These are phyloP conservation scores for Vollenhovia emeryi DNA, from an alignment of 1,140 invertebrate species.

Conservation along the genomic window DNA sequence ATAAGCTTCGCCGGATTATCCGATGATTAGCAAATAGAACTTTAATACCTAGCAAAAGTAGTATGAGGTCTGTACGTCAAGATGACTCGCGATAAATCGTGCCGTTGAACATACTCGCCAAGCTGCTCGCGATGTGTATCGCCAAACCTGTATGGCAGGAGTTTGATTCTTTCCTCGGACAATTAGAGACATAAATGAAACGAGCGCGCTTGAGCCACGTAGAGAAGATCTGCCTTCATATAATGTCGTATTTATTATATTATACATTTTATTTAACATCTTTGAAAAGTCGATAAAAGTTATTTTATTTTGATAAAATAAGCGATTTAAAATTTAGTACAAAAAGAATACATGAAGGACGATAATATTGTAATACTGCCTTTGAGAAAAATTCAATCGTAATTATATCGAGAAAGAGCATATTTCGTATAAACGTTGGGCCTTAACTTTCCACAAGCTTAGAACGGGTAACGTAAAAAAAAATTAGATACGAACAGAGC, in stretches of 20 bases:
- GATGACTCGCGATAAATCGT: conserved; percentile 35
- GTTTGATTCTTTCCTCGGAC: neutral
- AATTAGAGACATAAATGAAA: neutral
- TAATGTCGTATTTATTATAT: neutral
- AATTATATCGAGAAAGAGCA: neutral
- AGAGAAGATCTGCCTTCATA: neutral
- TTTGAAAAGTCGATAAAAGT: neutral
- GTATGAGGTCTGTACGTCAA: neutral
- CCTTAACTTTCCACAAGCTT: neutral
- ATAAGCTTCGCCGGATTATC: conserved; percentile 25
- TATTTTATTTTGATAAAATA: neutral
- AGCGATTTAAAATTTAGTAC: neutral
- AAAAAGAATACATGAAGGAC: neutral
- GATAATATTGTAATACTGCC: neutral
- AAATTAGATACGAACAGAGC: neutral
- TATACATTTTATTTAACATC: neutral
- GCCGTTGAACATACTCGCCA: neutral
- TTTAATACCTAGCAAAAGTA: conserved; percentile 30
- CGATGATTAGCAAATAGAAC: conserved; percentile 32
- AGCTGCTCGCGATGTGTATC: neutral
- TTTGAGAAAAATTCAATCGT: neutral
- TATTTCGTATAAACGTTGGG: neutral
- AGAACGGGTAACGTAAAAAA: neutral
- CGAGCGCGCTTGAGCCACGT: neutral
- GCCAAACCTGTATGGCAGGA: neutral